Evolutionary conservation across 2,113 vertebrate genomes (phyloP).

Genomic region (Urocitellus parryii): DNA sequence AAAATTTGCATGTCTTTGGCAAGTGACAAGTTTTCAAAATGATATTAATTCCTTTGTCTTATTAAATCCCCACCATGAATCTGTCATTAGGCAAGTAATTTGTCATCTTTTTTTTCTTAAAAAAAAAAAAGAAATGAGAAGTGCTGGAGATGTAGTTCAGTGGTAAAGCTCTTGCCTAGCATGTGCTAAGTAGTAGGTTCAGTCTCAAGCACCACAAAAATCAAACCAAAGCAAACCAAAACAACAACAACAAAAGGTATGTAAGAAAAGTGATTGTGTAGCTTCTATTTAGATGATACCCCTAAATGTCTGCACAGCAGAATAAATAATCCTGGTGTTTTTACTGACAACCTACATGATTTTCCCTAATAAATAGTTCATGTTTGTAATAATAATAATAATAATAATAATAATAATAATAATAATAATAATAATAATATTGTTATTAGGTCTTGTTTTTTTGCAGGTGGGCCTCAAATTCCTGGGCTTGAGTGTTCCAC

Average conservation of each 20-base stretch:
- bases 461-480: too few relatives aligned
- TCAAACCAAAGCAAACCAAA: background rate
- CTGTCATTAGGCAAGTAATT: background rate
- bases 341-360: background rate
- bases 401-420: too few relatives aligned
- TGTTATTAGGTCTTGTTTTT: background rate
- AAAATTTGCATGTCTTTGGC: background rate
- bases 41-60: background rate
- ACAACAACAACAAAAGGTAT: background rate
- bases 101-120: background rate
- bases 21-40: constrained; percentile 31
- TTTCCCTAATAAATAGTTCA: background rate
- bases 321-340: background rate
- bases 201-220: too few relatives aligned
- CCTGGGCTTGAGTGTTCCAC: background rate
- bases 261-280: background rate
- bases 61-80: background rate
- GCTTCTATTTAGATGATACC: background rate
- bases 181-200: too few relatives aligned
- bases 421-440: background rate
- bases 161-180: too few relatives aligned
- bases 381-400: background rate
- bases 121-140: background rate
- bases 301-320: background rate
- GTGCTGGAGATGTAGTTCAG: too few relatives aligned